Base-by-base conservation (phyloP, 2,113 vertebrate species). In the Brevimyrus niger region DNA sequence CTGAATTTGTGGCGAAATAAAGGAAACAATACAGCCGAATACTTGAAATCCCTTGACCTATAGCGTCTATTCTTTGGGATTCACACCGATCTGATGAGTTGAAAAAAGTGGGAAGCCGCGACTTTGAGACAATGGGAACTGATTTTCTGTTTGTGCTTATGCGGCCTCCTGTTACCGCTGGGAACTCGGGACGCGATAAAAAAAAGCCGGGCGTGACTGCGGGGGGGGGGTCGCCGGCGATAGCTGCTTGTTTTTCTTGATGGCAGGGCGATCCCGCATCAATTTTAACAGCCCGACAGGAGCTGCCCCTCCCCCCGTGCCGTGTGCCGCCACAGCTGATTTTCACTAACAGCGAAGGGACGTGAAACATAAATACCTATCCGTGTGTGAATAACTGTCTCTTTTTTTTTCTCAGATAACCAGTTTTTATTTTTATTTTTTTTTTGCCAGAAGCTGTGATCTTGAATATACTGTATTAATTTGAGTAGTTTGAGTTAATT, bases 181-280 rank as follows among this genome's bases (percentile, higher is more conserved):
- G 6, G 21, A 61, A 13, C 23, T 7, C 53, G 15, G 19, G 21
- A 53, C 50, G 58, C 55, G 51, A 23, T 80, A 89, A 46, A 53
- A 89, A 46, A 53, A 91, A 50, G 19, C 31, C 44, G 42, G 46
- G 90, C 42, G 42, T 69, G n/a, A 46, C 50, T 27, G 55, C 50
- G 17, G 50, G 21, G 42, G n/a, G 61, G 61, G 9, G 27, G 31
- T 83, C 42, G 69, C 13, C 58, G 86, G 76, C 90, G 91, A 87
- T 90, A 83, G 91, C 76, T 53, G 35, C 50, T 90, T 94, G 80
- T 94, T 88, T 93, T 91, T 92, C 58, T 87, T 88, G 86, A 87
- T 85, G 85, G 85, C 88, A 90, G 38, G 87, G 51, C 53, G 90
- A 85, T 90, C 91, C 86, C 44, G 92, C 89, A 83, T 90, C 92